Base-by-base conservation (phyloP, 2,888 invertebrate species). In the Ellobium chinense region DNA sequence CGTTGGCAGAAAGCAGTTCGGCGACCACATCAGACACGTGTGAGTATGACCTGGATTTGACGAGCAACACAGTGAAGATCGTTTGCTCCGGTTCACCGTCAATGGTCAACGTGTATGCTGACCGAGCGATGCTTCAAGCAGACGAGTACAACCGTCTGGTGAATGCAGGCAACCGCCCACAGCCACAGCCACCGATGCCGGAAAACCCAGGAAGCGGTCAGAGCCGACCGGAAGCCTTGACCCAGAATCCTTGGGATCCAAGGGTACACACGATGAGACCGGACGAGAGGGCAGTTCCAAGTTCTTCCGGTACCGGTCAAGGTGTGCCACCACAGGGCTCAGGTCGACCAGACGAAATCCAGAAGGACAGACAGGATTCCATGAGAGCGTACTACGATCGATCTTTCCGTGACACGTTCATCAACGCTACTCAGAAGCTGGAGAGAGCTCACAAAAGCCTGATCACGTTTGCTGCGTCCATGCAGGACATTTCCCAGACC, bases 401-500 rank as follows among this genome's bases (percentile, higher is more conserved):
- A 14, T 70, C 73, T 1, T 70, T 82, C 9, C 78, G 84, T 4
- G 84, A 85, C 34, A 86, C 84, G 39, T 78, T 89, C 9, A 83
- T 83, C 68, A 88, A 89, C 74, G 86, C 88, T 1, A 87, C 87
- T 9, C 83, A 79, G 66, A 73, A 87, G 21, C 82, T 90, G 34
- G 83, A 86, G 54, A 82, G 83, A 24, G 84, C 88, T 3, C 83
- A 85, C 31, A 86, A 86, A 31, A 87, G 82, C 9, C 77, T 90
- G 29, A 77, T 80, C 1, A 63, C 36, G 0, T 87, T 87, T 60
- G 74, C 87, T 5, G 82, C 81, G 36, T 86, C 85, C n/a, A 75
- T 89, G n/a, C 78, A 83, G 60, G 88, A 88, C 78, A 85, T 88
- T 12, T 86, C 88, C 9, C 56, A 66, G 0, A 70, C 86, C 24